Conservation (phyloP, 1,140 invertebrate genomes). For the Stenopsyche tienmushanensis region DNA sequence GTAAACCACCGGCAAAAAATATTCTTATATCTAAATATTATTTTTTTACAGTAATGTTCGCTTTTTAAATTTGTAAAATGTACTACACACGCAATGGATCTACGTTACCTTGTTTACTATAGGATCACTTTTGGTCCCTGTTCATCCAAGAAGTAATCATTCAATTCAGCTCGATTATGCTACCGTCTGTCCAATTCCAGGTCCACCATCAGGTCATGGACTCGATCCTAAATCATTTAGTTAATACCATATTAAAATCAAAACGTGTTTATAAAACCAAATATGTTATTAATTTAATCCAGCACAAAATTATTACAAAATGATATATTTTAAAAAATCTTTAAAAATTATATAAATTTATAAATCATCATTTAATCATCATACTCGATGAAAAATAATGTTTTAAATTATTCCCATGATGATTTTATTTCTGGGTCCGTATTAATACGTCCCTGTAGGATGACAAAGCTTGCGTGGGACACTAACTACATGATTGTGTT, state of each 20-base stretch:
- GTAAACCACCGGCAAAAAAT: no score
- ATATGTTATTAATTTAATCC: background rate
- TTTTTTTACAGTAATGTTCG: no score
- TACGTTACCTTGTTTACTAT: constrained; percentile 3
- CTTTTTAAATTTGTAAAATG: no score
- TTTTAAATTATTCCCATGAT: background rate
- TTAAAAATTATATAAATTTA: background rate
- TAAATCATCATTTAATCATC: background rate
- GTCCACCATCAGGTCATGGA: background rate
- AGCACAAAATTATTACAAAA: background rate
- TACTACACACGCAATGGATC: background rate
- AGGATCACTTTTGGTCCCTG: background rate
- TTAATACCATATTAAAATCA: background rate
- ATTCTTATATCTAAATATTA: no score
- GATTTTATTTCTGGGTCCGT: no score
- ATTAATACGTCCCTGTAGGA: no score
- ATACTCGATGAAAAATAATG: no score
- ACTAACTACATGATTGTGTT: no score
- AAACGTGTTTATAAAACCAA: background rate
- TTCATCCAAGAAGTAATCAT: constrained; percentile 16
- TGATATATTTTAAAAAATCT: background rate
- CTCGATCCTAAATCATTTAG: background rate
- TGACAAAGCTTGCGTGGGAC: no score
- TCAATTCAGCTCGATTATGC: constrained; percentile 11
- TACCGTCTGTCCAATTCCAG: background rate